Conservation (phyloP, 2,797 vertebrate species). For the Hoplostethus atlanticus region DNA sequence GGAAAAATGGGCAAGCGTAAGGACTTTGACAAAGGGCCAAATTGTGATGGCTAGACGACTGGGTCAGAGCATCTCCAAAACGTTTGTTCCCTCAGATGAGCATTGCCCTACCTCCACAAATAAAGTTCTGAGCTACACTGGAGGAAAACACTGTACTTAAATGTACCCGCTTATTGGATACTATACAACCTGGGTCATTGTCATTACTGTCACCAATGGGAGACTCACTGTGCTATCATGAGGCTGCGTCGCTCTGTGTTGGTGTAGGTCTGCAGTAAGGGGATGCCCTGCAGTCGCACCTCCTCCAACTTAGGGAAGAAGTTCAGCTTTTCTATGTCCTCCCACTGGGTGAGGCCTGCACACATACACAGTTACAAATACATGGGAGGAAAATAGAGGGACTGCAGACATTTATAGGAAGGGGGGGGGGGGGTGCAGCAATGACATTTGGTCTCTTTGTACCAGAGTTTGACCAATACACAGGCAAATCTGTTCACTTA, state of each 20-base stretch:
- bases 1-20: too few relatives aligned
- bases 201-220: background rate
- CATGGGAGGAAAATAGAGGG: background rate
- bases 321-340: conserved; percentile 97
- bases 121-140: too few relatives aligned
- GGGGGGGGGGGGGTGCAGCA: background rate
- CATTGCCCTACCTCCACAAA: too few relatives aligned
- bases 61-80: too few relatives aligned
- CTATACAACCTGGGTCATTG: background rate
- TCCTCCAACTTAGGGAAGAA: conserved; percentile 96
- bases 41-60: too few relatives aligned
- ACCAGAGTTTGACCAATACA: too few relatives aligned
- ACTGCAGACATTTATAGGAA: background rate
- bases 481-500: too few relatives aligned
- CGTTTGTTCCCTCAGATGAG: too few relatives aligned
- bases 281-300: conserved; percentile 94
- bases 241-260: conserved; percentile 94
- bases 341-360: conserved; percentile 94
- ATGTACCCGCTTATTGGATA: too few relatives aligned
- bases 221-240: conserved; percentile 90
- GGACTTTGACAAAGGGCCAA: too few relatives aligned
- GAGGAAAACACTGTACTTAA: too few relatives aligned
- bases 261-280: conserved; percentile 93
- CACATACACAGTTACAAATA: background rate
- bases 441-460: too few relatives aligned